Evolutionary conservation across 2,888 invertebrate species (phyloP), one percentile per base, ranked within the genome.

Genomic region (Trachelus troglodyta): DNA sequence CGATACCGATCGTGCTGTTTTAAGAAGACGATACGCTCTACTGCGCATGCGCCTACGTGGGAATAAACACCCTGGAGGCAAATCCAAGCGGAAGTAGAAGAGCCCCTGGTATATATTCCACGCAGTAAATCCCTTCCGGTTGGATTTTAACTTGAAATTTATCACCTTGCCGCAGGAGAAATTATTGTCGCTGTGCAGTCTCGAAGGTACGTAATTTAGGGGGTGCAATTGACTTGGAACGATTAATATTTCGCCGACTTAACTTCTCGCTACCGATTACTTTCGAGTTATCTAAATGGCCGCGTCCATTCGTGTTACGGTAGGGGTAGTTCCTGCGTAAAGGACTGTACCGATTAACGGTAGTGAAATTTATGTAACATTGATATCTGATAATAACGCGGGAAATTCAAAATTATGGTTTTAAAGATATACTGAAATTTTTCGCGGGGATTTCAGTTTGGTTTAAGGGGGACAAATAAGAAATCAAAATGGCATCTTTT

Each of bases 131-230:
- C 87, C 87, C 84, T 87, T 88, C 86, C 83, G 85, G 87, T 85
- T 85, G 88, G 88, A 89, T 88, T 89, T 89, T 88, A 89, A 88
- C 89, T 86, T 84, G 84, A 81, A 90, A 89, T 89, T 89, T 90
- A 90, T 88, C 84, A 87, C 84, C 78, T 68, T 78, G 75, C 81
- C 74, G 81, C 77, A 76, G 56, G 76, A 23, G 87, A 87, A 89
- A 86, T 89, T 89, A 90, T 89, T 86, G 87, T 89, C 85, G 84
- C 83, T 82, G 82, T 83, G 85, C 83, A 83, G 80, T 76, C 83
- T 81, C 81, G 79, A 83, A 83, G 83, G 83, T 81, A 76, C 81
- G 79, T 82, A 81, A 77, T 75, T 75, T 75, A 75, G 37, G 80
- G 80, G 75, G 76, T 81, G 80, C 82, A 84, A 85, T 84, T 83